Conservation (phyloP, 2,113 vertebrate species). For the Sus scrofa region T2T-Sscrofa CM000819.6:119373501-119374000, state of each 20-base stretch:
- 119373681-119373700: neutral
- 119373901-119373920: neutral
- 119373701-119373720: neutral
- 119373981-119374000: neutral
- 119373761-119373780: neutral
- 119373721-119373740: neutral
- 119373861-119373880: neutral
- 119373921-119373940: neutral
- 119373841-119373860: neutral
- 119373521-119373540: neutral
- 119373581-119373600: neutral
- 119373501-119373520: neutral
- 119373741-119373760: constrained; percentile 17
- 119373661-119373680: neutral
- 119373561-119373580: constrained; percentile 17
- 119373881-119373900: neutral
- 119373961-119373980: neutral
- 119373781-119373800: neutral
- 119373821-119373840: neutral
- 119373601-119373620: neutral
- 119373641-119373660: neutral
- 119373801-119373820: neutral
- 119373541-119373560: neutral
- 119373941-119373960: neutral
- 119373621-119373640: neutral